Evolutionary conservation across 2,888 invertebrate species (phyloP).

Genomic region (Synergus itoensis): DNA sequence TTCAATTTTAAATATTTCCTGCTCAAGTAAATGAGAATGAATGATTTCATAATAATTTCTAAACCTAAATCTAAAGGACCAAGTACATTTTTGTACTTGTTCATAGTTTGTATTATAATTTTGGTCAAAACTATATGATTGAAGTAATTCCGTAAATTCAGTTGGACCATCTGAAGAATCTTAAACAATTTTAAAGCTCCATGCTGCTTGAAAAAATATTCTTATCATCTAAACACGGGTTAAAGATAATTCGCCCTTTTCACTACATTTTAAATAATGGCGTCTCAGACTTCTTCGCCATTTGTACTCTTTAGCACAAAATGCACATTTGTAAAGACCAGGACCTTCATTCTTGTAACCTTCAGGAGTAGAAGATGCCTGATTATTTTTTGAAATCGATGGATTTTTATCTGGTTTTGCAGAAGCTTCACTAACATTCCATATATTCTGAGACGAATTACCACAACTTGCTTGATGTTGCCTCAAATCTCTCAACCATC

Average conservation of each 20-base stretch:
- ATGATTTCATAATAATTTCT: no score
- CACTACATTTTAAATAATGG: slow-evolving; percentile 51
- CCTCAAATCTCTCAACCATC: slow-evolving; percentile 74
- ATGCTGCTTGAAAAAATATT: background rate
- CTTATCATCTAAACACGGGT: background rate
- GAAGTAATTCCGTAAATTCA: no score
- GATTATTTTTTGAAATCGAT: slow-evolving; percentile 76
- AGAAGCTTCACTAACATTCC: slow-evolving; percentile 42
- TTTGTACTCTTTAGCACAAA: slow-evolving; percentile 57
- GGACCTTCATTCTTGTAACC: slow-evolving; percentile 37
- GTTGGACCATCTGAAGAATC: background rate
- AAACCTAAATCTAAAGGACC: no score
- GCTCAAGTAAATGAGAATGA: no score
- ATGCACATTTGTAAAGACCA: slow-evolving; percentile 60
- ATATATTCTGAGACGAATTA: background rate
- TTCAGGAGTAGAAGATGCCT: slow-evolving; percentile 71
- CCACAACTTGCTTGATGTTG: slow-evolving; percentile 78
- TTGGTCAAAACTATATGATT: no score
- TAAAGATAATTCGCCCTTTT: slow-evolving; percentile 12
- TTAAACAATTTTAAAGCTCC: background rate
- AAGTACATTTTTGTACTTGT: no score
- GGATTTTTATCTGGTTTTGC: slow-evolving; percentile 74
- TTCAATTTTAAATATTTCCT: no score
- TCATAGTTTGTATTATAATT: no score
- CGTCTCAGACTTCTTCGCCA: slow-evolving; percentile 61